Percentiles rank a stretch among this genome's conserved stretches.
Conservation (phyloP, 2,888 invertebrate genomes). For the Drosophila flavopinicola region DNA sequence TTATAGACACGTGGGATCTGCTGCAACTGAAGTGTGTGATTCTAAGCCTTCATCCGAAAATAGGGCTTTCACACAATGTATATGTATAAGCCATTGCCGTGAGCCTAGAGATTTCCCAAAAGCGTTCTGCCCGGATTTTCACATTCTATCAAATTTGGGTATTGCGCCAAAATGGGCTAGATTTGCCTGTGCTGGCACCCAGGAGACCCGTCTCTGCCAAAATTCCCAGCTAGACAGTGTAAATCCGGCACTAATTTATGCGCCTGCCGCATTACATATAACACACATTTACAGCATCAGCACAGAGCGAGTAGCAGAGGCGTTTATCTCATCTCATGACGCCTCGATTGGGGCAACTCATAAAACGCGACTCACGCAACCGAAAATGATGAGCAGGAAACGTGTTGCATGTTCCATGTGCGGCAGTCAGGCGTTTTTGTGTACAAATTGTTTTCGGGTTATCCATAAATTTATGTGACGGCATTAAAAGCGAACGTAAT, state of each 20-base stretch:
- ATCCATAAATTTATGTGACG: slow-evolving; percentile 66
- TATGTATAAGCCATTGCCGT: background rate
- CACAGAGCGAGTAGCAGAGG: background rate
- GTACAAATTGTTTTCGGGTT: slow-evolving; percentile 61
- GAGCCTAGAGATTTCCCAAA: slow-evolving; percentile 1
- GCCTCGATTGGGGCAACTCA: slow-evolving; percentile 23
- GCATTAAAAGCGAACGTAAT: slow-evolving; percentile 59
- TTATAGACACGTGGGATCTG: no score
- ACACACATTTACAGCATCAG: slow-evolving; percentile 8
- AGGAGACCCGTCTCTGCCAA: slow-evolving; percentile 1
- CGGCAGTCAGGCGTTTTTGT: slow-evolving; percentile 14
- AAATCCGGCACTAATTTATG: slow-evolving; percentile 67
- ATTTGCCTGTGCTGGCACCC: background rate
- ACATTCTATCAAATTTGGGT: slow-evolving; percentile 10
- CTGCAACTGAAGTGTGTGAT: no score
- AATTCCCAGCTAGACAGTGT: slow-evolving; percentile 38
- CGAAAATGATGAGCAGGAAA: slow-evolving; percentile 57
- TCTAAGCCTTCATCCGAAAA: no score
- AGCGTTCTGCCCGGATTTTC: slow-evolving; percentile 9
- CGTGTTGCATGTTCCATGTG: slow-evolving; percentile 64
- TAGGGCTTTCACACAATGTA: background rate
- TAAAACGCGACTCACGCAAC: slow-evolving; percentile 51
- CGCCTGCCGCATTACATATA: slow-evolving; percentile 37
- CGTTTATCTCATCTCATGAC: background rate
- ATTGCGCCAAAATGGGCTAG: no score